Base-by-base conservation (phyloP, 2,797 vertebrate species). In the Corythornis leucogaster region DNA sequence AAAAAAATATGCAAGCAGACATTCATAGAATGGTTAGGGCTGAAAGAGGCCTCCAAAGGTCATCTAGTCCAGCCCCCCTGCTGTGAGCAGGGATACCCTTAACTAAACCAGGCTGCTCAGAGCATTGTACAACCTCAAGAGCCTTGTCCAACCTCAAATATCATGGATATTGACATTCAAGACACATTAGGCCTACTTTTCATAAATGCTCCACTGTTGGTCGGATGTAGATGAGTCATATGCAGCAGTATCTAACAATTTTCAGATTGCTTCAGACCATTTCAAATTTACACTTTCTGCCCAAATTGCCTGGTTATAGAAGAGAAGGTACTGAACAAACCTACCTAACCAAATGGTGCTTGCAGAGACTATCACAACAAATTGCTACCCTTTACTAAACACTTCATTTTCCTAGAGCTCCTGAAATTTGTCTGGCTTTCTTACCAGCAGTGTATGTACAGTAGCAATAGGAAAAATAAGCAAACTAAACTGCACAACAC, bases 141-240 rank as follows among this genome's bases (percentile, higher is more conserved):
- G 38, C 38, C 13, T 40, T 40, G 38, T 40, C 38, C 14, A 40
- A 40, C 6, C 38, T 40, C 38, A 40, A 40, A 40, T 15, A 10
- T 31, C 24, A 3, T 5, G 8, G 5, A 30, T 80, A 73, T 40
- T 64, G 46, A 80, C 11, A 80, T n/a, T 85, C 11, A 33, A 63
- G 46, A 55, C 12, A 43, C 15, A 58, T 28, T 24, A 86, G 57
- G n/a, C 30, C 68, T 46, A 11, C 53, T 81, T 67, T 81, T 84
- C 82, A 81, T 57, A 67, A 67, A 11, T 15, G 19, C 13, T 76
- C 25, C 13, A 8, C 7, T 35, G 12, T 6, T 51, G 35, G 16
- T 9, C 24, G 28, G 17, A 62, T 33, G 31, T 6, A 45, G 18
- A 21, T 20, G 17, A 6, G 7, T 24, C 0, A 1, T 2, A 62